Conservation (phyloP, 2,113 vertebrate genomes). For the Neoarius graeffei region DNA sequence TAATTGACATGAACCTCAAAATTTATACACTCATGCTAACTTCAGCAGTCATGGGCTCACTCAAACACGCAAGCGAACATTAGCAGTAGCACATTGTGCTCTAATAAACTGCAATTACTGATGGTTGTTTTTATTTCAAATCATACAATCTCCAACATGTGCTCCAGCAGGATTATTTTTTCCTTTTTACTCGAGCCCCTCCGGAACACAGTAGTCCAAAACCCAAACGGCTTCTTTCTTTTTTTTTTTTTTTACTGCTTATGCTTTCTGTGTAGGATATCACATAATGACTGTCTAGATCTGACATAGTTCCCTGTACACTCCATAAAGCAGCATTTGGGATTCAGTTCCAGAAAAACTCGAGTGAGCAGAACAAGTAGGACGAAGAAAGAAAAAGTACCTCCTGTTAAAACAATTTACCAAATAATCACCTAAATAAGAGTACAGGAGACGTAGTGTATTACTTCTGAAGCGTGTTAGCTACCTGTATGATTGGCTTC, state of each 20-base stretch:
- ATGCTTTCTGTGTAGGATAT: background rate
- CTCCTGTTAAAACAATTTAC: background rate
- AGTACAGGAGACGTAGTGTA: background rate
- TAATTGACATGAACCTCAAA: background rate
- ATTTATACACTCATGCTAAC: background rate
- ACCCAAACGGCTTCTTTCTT: background rate
- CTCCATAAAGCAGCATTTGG: background rate
- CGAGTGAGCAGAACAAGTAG: background rate
- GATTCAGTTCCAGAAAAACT: background rate
- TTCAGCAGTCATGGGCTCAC: background rate
- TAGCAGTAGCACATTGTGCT: background rate
- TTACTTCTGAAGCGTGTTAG: no score
- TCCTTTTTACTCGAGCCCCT: no score
- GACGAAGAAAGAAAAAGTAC: background rate
- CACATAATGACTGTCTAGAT: background rate
- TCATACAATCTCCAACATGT: no score
- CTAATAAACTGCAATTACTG: background rate
- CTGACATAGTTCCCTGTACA: background rate
- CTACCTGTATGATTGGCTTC: slow-evolving; percentile 84
- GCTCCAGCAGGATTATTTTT: no score
- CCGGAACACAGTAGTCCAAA: no score
- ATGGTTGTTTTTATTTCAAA: background rate
- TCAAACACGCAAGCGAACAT: background rate
- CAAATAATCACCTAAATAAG: background rate
- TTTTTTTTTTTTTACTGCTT: background rate